phyloP scores from a whole-genome alignment of 2,797 vertebrate species.

The Centropyge bicolor region DNA sequence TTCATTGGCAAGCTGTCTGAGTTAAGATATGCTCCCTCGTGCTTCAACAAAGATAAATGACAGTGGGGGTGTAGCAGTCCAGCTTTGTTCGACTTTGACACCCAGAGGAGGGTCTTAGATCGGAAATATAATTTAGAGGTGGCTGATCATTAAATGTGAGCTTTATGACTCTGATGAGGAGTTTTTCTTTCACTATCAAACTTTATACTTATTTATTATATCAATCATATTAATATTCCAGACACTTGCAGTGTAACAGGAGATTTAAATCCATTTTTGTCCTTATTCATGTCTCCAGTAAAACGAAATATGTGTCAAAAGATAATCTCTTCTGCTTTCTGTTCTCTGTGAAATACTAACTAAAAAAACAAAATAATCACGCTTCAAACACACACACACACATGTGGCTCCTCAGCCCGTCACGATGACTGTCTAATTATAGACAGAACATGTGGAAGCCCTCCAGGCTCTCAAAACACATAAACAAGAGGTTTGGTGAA shows the following conservation, averaged over 20 bases:
- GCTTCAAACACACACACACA: neutral
- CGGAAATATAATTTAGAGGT: conserved; percentile 15
- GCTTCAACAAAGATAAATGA: conserved; percentile 51
- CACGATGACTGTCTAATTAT: conserved; percentile 31
- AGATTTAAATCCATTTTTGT: neutral
- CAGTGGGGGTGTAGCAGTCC: neutral
- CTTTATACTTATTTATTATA: no score
- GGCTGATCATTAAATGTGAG: conserved; percentile 23
- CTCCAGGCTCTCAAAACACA: conserved; percentile 23
- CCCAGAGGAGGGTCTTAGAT: conserved; percentile 5
- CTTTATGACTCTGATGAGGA: conserved; percentile 10
- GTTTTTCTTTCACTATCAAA: neutral
- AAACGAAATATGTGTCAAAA: neutral
- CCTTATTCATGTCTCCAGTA: conserved; percentile 4
- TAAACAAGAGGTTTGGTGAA: neutral
- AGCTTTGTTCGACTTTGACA: neutral
- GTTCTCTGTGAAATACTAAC: neutral
- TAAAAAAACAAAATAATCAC: neutral
- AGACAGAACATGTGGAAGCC: conserved; percentile 26
- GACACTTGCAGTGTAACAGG: neutral
- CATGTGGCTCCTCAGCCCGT: neutral
- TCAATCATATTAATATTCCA: conserved; percentile 2
- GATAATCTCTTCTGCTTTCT: neutral
- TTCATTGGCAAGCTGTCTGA: conserved; percentile 53
- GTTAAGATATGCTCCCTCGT: conserved; percentile 36